Evolutionary conservation across 2,888 invertebrate species (phyloP).

Genomic region (Empis livida): DNA sequence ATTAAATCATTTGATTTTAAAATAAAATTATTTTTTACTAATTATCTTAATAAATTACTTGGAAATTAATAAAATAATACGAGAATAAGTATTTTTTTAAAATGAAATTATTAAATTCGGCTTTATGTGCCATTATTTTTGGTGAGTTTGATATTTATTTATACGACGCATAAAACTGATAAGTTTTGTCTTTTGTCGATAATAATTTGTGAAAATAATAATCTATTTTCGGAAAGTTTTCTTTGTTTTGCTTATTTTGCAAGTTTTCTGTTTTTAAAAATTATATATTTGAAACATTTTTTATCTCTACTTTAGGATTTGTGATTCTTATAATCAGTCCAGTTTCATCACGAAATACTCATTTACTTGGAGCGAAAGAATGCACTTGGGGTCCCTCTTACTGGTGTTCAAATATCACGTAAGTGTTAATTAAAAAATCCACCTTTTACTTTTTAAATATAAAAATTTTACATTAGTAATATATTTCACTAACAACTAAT

Average conservation of each 20-base stretch:
- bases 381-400: slow-evolving; percentile 71
- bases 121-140: slow-evolving; percentile 36
- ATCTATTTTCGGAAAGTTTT: slow-evolving; percentile 2
- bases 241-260: background rate
- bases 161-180: no score
- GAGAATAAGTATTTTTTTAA: slow-evolving; percentile 14
- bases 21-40: no score
- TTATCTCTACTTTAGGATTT: slow-evolving; percentile 2
- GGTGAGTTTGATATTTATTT: slow-evolving; percentile 28
- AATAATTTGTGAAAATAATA: background rate
- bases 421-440: slow-evolving; percentile 14
- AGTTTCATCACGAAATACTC: slow-evolving; percentile 8
- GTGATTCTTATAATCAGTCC: slow-evolving; percentile 5
- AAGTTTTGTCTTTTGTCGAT: no score
- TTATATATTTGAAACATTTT: background rate
- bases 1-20: no score
- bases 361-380: slow-evolving; percentile 43
- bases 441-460: no score
- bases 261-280: background rate
- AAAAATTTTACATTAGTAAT: no score
- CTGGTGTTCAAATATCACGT: slow-evolving; percentile 50
- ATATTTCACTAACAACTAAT: no score
- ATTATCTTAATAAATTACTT: no score
- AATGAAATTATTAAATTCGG: slow-evolving; percentile 32
- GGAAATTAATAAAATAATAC: background rate